Conservation (phyloP, 2,888 invertebrate genomes). For the Octodonta nipae region DNA sequence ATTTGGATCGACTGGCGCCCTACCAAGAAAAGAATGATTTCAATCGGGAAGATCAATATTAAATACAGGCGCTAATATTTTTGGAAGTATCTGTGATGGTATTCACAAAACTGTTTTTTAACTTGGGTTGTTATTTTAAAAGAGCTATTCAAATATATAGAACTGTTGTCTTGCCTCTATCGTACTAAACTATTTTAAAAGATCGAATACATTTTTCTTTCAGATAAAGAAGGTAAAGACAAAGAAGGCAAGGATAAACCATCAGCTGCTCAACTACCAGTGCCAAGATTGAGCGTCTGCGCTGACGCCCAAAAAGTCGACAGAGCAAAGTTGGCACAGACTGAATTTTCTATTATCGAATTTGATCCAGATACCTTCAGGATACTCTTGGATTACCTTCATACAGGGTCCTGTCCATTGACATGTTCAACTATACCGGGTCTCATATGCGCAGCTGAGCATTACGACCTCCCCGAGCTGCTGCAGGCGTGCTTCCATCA, state of each 20-base stretch:
- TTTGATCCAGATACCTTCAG: conserved; percentile 90
- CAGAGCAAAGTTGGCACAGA: conserved; percentile 79
- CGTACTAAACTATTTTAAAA: too few relatives aligned
- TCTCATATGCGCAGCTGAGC: conserved; percentile 85
- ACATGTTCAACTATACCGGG: conserved; percentile 88
- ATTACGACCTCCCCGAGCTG: conserved; percentile 83
- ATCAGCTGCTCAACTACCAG: conserved; percentile 58
- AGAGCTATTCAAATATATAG: too few relatives aligned
- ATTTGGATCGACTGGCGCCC: too few relatives aligned
- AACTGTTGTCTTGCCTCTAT: too few relatives aligned
- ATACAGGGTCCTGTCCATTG: conserved; percentile 82
- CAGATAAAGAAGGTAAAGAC: conserved; percentile 70
- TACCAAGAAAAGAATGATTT: too few relatives aligned
- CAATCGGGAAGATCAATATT: too few relatives aligned
- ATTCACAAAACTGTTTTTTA: too few relatives aligned
- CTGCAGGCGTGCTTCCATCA: conserved; percentile 91
- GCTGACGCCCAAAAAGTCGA: conserved; percentile 91
- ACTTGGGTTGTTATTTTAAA: too few relatives aligned
- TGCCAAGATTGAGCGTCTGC: conserved; percentile 80
- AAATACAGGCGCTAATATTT: too few relatives aligned
- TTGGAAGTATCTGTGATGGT: too few relatives aligned
- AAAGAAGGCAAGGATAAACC: conserved; percentile 67
- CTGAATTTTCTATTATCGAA: conserved; percentile 89
- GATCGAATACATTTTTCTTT: too few relatives aligned
- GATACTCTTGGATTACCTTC: conserved; percentile 78